Evolutionary conservation across 1,140 invertebrate species (phyloP).

Genomic region (Drosophila burlai): DNA sequence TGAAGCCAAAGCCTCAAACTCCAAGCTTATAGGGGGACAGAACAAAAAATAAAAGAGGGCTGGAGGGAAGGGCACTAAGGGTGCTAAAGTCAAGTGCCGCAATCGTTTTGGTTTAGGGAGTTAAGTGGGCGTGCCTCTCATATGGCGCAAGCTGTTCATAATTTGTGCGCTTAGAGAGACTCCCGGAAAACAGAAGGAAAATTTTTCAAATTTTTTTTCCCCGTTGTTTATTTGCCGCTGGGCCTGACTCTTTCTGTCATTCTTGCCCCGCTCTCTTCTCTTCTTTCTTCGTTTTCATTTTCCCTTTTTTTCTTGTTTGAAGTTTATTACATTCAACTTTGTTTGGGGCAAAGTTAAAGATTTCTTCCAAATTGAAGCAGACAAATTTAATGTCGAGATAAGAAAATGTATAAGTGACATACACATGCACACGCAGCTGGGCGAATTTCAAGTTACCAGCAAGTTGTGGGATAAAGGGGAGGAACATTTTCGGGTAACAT

Average conservation of each 20-base stretch:
- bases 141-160: slow-evolving; percentile 59
- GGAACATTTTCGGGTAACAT: slow-evolving; percentile 60
- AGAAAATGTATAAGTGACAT: slow-evolving; percentile 63
- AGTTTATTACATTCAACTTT: slow-evolving; percentile 43
- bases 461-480: slow-evolving; percentile 25
- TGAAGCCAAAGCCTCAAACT: slow-evolving; percentile 55
- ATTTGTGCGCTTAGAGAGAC: slow-evolving; percentile 33
- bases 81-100: slow-evolving; percentile 72
- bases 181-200: slow-evolving; percentile 18
- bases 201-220: slow-evolving; percentile 24
- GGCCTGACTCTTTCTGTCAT: slow-evolving; percentile 25
- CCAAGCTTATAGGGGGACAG: slow-evolving; percentile 2
- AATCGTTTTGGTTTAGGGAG: slow-evolving; percentile 64
- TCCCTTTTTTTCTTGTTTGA: slow-evolving; percentile 1
- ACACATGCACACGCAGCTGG: slow-evolving; percentile 35
- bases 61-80: slow-evolving; percentile 20
- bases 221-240: slow-evolving; percentile 25
- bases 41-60: not conserved
- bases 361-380: slow-evolving; percentile 49
- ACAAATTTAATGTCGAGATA: slow-evolving; percentile 70
- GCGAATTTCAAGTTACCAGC: slow-evolving; percentile 16
- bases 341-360: slow-evolving; percentile 37
- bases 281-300: too few species aligned
- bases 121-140: slow-evolving; percentile 46
- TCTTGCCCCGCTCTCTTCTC: not conserved